A percentile compares a stretch with the other conserved stretches of the same genome.
phyloP scores from a whole-genome alignment of 37 sponge, comb jelly and placozoan species.

The Axinella damicornis region DNA sequence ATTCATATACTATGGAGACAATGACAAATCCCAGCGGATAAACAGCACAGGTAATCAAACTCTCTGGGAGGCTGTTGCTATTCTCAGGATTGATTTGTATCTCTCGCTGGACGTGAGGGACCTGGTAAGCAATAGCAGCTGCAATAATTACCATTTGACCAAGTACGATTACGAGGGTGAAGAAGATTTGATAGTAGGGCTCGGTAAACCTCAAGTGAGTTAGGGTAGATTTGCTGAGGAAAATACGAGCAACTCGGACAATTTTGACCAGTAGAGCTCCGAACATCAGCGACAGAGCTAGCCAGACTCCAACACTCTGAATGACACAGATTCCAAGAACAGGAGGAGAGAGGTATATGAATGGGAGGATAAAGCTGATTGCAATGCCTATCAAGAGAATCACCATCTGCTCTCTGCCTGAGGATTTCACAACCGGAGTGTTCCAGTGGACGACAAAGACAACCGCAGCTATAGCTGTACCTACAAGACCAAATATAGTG shows the following conservation, averaged over 20 bases:
- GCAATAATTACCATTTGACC: constrained; percentile 46
- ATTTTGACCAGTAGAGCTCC: constrained; percentile 76
- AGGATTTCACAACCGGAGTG: constrained; percentile 58
- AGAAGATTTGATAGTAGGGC: constrained; percentile 48
- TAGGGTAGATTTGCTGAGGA: not conserved
- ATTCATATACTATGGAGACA: constrained; percentile 29
- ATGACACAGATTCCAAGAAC: constrained; percentile 32
- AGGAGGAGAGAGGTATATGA: constrained; percentile 27
- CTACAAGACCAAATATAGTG: constrained; percentile 13
- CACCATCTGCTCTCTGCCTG: constrained; percentile 59
- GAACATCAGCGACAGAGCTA: constrained; percentile 52
- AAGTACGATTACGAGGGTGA: constrained; percentile 50
- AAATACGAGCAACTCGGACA: constrained; percentile 61
- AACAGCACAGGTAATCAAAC: constrained; percentile 26
- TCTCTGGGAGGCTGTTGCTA: not conserved
- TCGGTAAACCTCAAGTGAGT: constrained; percentile 28
- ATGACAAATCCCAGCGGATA: constrained; percentile 27
- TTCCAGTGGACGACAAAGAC: constrained; percentile 35
- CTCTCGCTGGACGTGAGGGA: not conserved
- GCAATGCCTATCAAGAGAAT: constrained; percentile 45
- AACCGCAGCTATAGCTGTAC: not conserved
- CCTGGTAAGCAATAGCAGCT: constrained; percentile 4
- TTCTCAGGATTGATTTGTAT: not conserved
- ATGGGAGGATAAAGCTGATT: constrained; percentile 34
- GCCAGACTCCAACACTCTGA: constrained; percentile 46